Percentiles rank a stretch among this genome's conserved stretches.
Conservation (phyloP, 2,113 vertebrate genomes). For the Ameiurus melas region DNA sequence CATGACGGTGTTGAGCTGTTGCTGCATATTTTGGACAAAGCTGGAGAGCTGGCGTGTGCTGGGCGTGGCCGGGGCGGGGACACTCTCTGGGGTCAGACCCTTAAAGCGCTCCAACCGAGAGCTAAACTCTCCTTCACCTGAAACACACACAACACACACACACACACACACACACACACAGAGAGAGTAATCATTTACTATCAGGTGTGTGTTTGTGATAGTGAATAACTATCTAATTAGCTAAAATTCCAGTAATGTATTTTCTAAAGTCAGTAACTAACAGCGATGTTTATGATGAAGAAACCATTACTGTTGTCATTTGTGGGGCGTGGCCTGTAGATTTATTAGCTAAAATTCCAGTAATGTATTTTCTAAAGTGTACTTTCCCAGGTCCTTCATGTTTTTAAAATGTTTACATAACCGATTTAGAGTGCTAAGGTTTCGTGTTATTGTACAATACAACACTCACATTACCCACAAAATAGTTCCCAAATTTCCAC, state of each 20-base stretch:
- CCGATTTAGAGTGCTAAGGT: no score
- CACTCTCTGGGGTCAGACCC: constrained; percentile 34
- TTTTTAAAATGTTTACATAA: no score
- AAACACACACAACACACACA: constrained; percentile 12
- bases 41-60: constrained; percentile 53
- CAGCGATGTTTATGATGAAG: not conserved
- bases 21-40: constrained; percentile 66
- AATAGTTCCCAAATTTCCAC: no score
- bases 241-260: no score
- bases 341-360: no score
- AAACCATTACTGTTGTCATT: not conserved
- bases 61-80: constrained; percentile 16
- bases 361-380: no score
- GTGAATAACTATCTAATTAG: no score
- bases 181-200: not conserved
- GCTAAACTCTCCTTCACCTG: constrained; percentile 67
- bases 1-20: constrained; percentile 63
- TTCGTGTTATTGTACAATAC: no score
- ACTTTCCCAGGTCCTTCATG: no score
- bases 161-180: not conserved
- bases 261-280: not conserved
- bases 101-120: constrained; percentile 69
- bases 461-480: no score
- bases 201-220: not conserved
- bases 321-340: not conserved